Percentiles rank a stretch among this genome's conserved stretches.
Evolutionary conservation across 2,888 invertebrate species (phyloP).

Genomic region (Drosophila mulleri): DNA sequence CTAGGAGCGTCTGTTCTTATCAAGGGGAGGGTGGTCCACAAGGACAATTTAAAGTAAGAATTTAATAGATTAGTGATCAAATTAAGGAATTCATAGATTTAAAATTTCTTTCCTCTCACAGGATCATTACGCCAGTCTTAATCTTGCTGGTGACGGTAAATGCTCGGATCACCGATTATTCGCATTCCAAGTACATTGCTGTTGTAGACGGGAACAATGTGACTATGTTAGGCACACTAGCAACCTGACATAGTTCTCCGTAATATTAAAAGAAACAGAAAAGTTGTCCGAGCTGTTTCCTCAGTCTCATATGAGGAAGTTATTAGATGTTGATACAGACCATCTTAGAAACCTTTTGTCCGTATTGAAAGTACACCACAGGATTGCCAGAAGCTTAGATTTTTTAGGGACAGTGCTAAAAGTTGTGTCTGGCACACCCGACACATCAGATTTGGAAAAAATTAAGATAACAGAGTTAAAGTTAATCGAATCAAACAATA

Average conservation of each 20-base stretch:
- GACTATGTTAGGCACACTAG: not conserved
- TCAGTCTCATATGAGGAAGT: not conserved
- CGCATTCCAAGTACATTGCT: not conserved
- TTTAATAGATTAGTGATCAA: no score
- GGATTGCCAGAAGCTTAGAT: not conserved
- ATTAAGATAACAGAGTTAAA: not conserved
- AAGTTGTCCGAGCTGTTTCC: not conserved
- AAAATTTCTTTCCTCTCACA: no score
- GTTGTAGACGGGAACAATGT: not conserved
- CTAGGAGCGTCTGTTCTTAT: no score
- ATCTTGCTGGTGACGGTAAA: not conserved
- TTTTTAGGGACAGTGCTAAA: not conserved
- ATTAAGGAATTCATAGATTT: no score
- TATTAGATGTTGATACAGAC: not conserved
- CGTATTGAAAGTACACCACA: not conserved
- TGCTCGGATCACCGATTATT: not conserved
- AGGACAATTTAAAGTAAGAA: no score
- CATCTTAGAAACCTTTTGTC: not conserved
- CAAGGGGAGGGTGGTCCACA: no score
- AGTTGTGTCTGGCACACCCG: not conserved
- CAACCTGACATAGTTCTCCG: not conserved
- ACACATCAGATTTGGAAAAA: not conserved
- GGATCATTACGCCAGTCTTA: no score
- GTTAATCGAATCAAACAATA: not conserved
- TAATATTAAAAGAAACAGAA: not conserved